Conservation (phyloP, 2,888 invertebrate genomes). For the Melieria omissa region DNA sequence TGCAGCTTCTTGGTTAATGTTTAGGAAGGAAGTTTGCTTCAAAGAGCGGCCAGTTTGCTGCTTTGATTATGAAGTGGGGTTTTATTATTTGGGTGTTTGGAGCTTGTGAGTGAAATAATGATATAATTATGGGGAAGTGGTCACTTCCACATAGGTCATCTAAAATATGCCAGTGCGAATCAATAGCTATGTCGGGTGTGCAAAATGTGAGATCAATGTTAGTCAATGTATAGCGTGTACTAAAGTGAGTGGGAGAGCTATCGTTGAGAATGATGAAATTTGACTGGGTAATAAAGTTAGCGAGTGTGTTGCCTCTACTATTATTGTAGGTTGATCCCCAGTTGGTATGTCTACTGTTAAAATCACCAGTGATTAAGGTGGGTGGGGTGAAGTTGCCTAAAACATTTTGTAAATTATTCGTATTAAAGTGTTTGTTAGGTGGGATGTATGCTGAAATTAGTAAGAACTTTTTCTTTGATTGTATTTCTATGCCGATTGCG, state of each 20-base stretch:
- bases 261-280: slow-evolving; percentile 33
- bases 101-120: not conserved
- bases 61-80: not conserved
- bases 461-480: slow-evolving; percentile 17
- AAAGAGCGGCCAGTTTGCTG: no score
- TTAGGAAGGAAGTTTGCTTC: no score
- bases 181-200: slow-evolving; percentile 20
- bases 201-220: slow-evolving; percentile 41
- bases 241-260: slow-evolving; percentile 40
- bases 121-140: not conserved
- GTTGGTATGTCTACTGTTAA: slow-evolving; percentile 24
- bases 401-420: not conserved
- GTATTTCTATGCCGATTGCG: slow-evolving; percentile 15
- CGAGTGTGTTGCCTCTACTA: slow-evolving; percentile 21
- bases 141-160: slow-evolving; percentile 18
- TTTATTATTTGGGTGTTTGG: not conserved
- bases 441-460: slow-evolving; percentile 28
- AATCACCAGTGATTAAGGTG: slow-evolving; percentile 19
- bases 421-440: slow-evolving; percentile 17
- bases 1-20: no score
- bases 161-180: slow-evolving; percentile 27
- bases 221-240: slow-evolving; percentile 39
- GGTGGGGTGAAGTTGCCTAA: not conserved
- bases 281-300: slow-evolving; percentile 28
- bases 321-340: slow-evolving; percentile 32